Evolutionary conservation across 2,888 invertebrate genomes (phyloP).

Genomic region (Alentia gelatinosa): DNA sequence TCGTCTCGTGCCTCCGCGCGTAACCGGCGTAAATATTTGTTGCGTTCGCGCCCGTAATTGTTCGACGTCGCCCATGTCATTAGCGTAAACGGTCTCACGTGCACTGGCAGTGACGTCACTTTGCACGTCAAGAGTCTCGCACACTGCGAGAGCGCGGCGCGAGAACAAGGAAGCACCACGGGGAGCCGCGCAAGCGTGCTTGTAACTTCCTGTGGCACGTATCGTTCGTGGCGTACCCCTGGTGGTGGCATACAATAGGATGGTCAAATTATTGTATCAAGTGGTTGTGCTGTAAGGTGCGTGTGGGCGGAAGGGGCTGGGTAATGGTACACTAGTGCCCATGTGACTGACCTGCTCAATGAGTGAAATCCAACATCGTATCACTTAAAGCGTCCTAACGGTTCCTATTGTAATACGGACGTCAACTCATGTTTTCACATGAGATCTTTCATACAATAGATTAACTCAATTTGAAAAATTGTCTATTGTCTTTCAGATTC

Average conservation of each 20-base stretch:
- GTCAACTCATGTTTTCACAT: no score
- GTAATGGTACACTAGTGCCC: no score
- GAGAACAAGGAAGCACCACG: not conserved
- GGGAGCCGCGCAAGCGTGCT: not conserved
- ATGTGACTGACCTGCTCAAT: no score
- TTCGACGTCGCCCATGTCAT: not conserved
- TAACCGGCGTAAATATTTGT: conserved; percentile 21
- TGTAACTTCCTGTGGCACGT: not conserved
- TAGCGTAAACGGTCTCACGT: conserved; percentile 39
- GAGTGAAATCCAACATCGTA: no score
- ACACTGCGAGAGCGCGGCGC: not conserved
- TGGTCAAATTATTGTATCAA: not conserved
- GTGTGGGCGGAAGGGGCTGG: no score
- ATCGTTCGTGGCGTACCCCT: not conserved
- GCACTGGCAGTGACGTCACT: not conserved
- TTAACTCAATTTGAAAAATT: no score
- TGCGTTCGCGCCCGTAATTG: not conserved
- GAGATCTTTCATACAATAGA: no score
- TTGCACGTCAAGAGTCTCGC: not conserved
- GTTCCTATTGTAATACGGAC: no score
- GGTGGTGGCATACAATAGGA: not conserved
- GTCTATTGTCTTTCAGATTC: no score
- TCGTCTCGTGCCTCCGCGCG: not conserved
- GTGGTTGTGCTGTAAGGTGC: not conserved
- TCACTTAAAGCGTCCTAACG: no score